Evolutionary conservation across 2,797 vertebrate genomes (phyloP).

Genomic region (Smutsia temminckii): DNA sequence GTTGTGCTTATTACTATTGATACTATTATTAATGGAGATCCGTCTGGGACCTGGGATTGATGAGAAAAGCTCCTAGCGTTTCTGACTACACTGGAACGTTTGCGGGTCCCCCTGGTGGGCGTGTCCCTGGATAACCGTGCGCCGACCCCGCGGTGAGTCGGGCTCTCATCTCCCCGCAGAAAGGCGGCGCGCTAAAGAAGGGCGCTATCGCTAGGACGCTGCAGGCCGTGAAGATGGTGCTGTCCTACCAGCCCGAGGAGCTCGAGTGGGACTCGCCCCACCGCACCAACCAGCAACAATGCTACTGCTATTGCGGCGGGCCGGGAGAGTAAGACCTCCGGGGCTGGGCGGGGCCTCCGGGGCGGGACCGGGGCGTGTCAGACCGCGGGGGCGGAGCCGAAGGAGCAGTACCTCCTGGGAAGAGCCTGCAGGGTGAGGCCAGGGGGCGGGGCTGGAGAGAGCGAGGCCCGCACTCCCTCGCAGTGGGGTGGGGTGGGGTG

Average conservation of each 20-base stretch:
- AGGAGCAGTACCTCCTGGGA: too few species aligned
- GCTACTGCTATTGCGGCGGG: conserved; percentile 97
- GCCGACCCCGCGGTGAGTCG: background rate
- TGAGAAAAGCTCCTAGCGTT: background rate
- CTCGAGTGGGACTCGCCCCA: conserved; percentile 97
- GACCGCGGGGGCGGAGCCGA: conserved; percentile 57
- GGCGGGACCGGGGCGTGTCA: background rate
- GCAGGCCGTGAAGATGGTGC: conserved; percentile 94
- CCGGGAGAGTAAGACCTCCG: conserved; percentile 92
- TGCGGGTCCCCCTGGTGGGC: background rate
- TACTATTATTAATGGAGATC: background rate
- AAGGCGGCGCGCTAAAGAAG: conserved; percentile 96
- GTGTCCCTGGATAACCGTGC: background rate
- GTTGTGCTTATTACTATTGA: background rate
- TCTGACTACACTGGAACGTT: background rate
- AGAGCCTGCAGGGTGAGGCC: too few species aligned
- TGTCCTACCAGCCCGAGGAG: conserved; percentile 91
- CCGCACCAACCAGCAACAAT: conserved; percentile 97
- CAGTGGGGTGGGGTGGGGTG: too few species aligned
- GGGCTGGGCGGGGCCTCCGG: background rate
- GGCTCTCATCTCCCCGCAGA: conserved; percentile 84
- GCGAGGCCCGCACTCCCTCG: accelerated
- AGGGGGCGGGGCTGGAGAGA: background rate
- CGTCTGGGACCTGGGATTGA: background rate
- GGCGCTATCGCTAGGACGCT: conserved; percentile 93